Evolutionary conservation across 2,113 vertebrate species (phyloP), one percentile per base, ranked within the genome.

Genomic region (Neodontobutis hainanensis): DNA sequence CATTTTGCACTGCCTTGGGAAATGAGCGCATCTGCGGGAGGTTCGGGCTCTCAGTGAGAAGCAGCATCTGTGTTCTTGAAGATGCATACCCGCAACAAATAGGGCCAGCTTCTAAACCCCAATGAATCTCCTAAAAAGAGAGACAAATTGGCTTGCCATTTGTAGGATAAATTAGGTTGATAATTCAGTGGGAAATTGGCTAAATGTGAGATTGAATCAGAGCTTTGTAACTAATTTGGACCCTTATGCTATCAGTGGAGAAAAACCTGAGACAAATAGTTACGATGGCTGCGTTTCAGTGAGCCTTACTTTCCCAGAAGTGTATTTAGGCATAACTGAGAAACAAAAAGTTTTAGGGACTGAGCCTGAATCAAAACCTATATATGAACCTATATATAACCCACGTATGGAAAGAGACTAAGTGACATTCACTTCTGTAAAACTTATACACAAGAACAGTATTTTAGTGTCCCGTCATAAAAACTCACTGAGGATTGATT

Each of bases 21-120:
- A 66, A 80, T 47, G 70, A 86, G 67, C 60, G 61, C 83, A 88
- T 83, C 80, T 82, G 73, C 63, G 55, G 63, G 72, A 69, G 61
- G 52, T 73, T 65, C 40, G 45, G 66, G 62, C 66, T 69, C 48
- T 76, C 38, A 46, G 65, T 32, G 14, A 62, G 66, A 76, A 63
- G 19, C 61, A 63, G 80, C 83, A 86, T 90, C 78, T 83, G 87
- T 76, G 68, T 78, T 77, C 65, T 78, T 70, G 59, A 64, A 81
- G 76, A 81, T 64, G 69, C 77, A 82, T 68, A 74, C 75, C 75
- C 46, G 38, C 65, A 46, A 56, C 53, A 8, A 76, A 67, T 27
- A 75, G 38, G 60, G 48, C 65, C 57, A 7, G 52, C 56, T 78
- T 75, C 51, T 62, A 80, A 80, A 61, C 19, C 56, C 61, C 66